phyloP scores from a whole-genome alignment of 2,113 vertebrate species.

The Orycteropus afer region DNA sequence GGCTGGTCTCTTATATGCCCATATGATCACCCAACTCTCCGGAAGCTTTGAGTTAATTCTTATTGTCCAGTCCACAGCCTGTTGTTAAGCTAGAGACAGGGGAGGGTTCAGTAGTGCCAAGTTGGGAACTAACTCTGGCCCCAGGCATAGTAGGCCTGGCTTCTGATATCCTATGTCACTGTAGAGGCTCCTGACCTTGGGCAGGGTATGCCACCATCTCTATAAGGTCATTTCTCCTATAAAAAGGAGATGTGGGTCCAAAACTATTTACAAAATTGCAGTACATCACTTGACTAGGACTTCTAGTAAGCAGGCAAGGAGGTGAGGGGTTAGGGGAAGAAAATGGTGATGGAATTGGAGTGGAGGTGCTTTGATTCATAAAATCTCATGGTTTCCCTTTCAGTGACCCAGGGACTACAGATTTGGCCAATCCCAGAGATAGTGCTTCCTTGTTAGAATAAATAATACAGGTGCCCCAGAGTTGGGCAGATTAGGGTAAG shows the following conservation, averaged over 20 bases:
- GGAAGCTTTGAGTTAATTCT: neutral
- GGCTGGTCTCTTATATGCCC: neutral
- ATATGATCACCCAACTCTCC: neutral
- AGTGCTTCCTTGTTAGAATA: neutral
- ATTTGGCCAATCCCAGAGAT: neutral
- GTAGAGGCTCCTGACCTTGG: neutral
- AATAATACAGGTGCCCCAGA: neutral
- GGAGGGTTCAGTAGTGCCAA: neutral
- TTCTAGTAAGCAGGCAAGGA: neutral
- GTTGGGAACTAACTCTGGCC: neutral
- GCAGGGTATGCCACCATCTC: neutral
- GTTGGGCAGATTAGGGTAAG: neutral
- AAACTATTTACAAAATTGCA: conserved; percentile 13
- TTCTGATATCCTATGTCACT: neutral
- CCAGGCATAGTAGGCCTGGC: neutral
- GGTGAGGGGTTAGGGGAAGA: neutral
- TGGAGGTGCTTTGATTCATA: fast-evolving
- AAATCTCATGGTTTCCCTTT: neutral
- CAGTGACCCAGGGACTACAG: neutral
- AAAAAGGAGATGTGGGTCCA: neutral
- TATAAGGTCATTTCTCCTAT: neutral
- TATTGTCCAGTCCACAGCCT: neutral
- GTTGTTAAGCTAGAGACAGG: neutral
- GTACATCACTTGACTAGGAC: neutral
- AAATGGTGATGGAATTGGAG: neutral